Evolutionary conservation across 2,113 vertebrate species (phyloP).

Genomic region (Cavia aperea): DNA sequence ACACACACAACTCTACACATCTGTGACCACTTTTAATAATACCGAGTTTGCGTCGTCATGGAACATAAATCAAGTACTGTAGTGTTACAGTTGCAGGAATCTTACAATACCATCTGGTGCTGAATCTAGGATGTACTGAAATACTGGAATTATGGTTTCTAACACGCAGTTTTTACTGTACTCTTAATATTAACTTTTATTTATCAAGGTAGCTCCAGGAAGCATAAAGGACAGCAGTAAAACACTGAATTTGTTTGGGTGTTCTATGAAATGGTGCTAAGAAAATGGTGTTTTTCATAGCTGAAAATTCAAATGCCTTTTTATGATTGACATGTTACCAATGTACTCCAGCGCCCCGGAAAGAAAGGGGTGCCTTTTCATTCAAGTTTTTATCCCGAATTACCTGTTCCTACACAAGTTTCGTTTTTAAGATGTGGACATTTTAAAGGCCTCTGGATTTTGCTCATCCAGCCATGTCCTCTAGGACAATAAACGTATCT

Average conservation of each 20-base stretch:
- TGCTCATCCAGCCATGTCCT: conserved; percentile 73
- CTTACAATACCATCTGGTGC: conserved; percentile 88
- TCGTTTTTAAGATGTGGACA: conserved; percentile 76
- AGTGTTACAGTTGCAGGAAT: conserved; percentile 76
- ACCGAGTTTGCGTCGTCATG: conserved; percentile 76
- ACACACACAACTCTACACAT: conserved; percentile 62
- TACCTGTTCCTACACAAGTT: conserved; percentile 73
- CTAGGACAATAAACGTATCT: conserved; percentile 72
- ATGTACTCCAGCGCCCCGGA: conserved; percentile 69
- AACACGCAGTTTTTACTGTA: conserved; percentile 80
- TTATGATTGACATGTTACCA: conserved; percentile 69
- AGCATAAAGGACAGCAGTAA: conserved; percentile 70
- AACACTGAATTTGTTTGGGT: conserved; percentile 87
- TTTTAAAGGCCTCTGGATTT: conserved; percentile 76
- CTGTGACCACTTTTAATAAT: conserved; percentile 80
- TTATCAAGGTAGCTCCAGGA: conserved; percentile 77
- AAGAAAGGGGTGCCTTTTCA: conserved; percentile 66
- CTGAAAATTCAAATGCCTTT: conserved; percentile 83
- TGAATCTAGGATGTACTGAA: conserved; percentile 84
- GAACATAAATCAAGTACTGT: conserved; percentile 79
- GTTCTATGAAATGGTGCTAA: conserved; percentile 90
- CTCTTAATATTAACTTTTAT: conserved; percentile 78
- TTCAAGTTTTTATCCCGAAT: conserved; percentile 72
- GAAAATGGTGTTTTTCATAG: conserved; percentile 81
- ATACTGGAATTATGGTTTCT: conserved; percentile 88